Evolutionary conservation across 1,140 invertebrate genomes (phyloP), one percentile per base, ranked within the genome.

Genomic region (Globodera rostochiensis): DNA sequence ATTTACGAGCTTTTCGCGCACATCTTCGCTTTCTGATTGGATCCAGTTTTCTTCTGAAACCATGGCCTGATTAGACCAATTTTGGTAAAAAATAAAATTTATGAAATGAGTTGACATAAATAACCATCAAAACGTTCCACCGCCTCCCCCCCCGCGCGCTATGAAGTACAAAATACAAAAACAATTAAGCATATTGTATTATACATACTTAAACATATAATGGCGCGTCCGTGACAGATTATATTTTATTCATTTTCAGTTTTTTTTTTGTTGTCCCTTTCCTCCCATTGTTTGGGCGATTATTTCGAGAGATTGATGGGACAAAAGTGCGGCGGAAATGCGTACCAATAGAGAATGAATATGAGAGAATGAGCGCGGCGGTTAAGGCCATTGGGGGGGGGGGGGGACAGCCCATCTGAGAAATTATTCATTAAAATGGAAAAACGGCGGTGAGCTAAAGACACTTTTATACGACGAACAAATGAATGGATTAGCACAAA

Each of bases 271-370:
- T 15, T 64, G 13, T 64, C 57, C 57, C 19, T 15, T 64, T 64
- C 50, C 6, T 13, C 57, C 57, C 57, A 64, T 64, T 64, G 57
- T 64, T 64, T 64, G 19, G 15, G 57, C 57, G 57, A 64, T 64
- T 64, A 64, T 64, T 64, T 64, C 57, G 57, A 64, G 57, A 64
- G 57, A 64, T 64, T 64, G 57, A 19, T 19, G 57, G 57, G 57
- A 11, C 11, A 13, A 64, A 64, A 64, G 57, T 64, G 57, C 57
- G 57, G 57, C 57, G 57, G 57, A 64, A 64, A 64, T 64, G 57
- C 57, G 57, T 60, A 60, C 57, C 57, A 19, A 60, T 60, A 60
- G 15, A 19, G 57, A 6, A 19, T 6, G 57, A 15, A 15, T 15
- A 19, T 6, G 0, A 15, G 57, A 3, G 57, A 60, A 15, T 11